Evolutionary conservation across 2,113 vertebrate genomes (phyloP), one percentile per base, ranked within the genome.

Genomic region (Gallinago jamesoni): DNA sequence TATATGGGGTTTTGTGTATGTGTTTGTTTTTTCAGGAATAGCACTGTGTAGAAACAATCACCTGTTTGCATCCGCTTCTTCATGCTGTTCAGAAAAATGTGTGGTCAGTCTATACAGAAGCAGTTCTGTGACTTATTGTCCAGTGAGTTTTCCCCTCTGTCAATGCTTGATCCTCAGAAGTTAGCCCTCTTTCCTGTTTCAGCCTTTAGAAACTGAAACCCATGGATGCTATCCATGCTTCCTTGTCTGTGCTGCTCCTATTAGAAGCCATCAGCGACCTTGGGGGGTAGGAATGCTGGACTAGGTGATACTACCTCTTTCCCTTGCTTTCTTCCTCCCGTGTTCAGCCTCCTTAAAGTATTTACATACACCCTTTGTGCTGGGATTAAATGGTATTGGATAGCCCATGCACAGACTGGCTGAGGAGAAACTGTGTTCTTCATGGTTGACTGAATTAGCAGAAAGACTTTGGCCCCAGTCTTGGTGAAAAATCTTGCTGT

Each of bases 1-100:
- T 7, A 1, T 8, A 30, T 17, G 31, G 10, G 8, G 12, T 35
- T 5, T 6, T 19, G 33, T 17, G 6, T 22, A 59, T 11, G 5
- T 2, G 4, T 18, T 15, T 45, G 35, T 70, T 55, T 17, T 83
- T 70, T 74, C 2, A 3, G 62, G 45, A 70, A 33, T 18, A 56
- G 30, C 45, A 13, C 15, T 41, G 22, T 15, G 7, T 35, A 50
- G 78, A 52, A 84, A 41, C 3, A 27, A 31, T 33, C 16, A 47
- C 17, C 17, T 31, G 14, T 37, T 69, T 70, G 30, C 9, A 13
- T 72, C 21, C 14, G 12, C 2, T 68, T 41, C 47, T 45, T 24
- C 1, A 1, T 55, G 30, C 13, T 22, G 12, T 20, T 70, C 20
- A 24, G 47, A 53, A 77, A 82, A 89, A 53, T 10, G 19, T 41